These are phyloP conservation scores for Paguma larvata DNA, from an alignment of 2,797 vertebrate genomes.

Conservation along the genomic window DNA sequence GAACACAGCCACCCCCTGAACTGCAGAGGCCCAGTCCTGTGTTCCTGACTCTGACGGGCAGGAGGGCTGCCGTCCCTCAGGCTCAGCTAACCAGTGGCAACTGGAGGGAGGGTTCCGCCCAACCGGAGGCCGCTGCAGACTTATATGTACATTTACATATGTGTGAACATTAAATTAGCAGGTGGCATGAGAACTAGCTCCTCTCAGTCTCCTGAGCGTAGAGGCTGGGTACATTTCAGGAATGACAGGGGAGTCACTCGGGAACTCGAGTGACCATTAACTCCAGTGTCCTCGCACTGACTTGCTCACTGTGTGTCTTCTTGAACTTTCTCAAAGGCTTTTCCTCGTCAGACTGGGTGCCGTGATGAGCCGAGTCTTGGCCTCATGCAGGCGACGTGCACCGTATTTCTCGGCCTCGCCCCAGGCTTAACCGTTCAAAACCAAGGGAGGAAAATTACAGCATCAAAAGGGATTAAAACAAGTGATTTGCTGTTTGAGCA, in stretches of 20 bases:
- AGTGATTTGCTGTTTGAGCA: slow-evolving; percentile 64
- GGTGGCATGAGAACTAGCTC: background rate
- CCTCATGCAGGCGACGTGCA: slow-evolving; percentile 67
- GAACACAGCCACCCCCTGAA: background rate
- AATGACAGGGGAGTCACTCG: slow-evolving; percentile 73
- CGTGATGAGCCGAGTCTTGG: slow-evolving; percentile 64
- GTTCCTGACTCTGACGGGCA: background rate
- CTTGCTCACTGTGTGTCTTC: slow-evolving; percentile 55
- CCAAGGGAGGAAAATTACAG: slow-evolving; percentile 64
- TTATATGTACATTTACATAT: background rate
- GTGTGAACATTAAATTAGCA: background rate
- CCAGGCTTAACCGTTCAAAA: slow-evolving; percentile 55
- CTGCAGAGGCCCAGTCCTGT: slow-evolving; percentile 42
- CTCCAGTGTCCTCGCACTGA: slow-evolving; percentile 69
- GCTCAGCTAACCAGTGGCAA: background rate
- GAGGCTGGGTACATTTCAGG: slow-evolving; percentile 43
- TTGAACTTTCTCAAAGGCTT: slow-evolving; percentile 39
- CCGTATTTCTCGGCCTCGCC: slow-evolving; percentile 65
- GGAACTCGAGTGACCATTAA: slow-evolving; percentile 67
- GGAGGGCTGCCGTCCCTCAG: background rate
- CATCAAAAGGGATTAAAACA: slow-evolving; percentile 66
- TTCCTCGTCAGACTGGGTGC: slow-evolving; percentile 73
- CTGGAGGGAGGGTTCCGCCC: background rate
- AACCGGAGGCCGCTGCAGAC: background rate
- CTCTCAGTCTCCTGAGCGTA: slow-evolving; percentile 33